Percentiles rank a stretch among this genome's conserved stretches.
phyloP scores from a whole-genome alignment of 2,113 vertebrate species.

The Xenus cinereus region DNA sequence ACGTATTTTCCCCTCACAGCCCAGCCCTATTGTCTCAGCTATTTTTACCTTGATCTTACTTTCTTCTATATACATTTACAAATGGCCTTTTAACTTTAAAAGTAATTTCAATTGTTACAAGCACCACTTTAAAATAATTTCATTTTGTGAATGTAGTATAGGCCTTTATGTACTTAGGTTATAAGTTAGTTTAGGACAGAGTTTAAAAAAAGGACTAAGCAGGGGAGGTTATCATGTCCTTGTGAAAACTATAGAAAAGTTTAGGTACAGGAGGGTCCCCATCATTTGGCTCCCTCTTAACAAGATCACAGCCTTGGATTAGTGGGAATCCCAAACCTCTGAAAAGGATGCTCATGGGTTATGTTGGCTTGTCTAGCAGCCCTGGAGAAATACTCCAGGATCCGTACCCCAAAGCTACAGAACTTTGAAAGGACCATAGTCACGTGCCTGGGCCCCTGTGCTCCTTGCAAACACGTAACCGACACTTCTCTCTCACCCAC shows the following conservation, averaged over 20 bases:
- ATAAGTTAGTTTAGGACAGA: not conserved
- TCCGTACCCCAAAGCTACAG: not conserved
- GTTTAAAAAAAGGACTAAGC: not conserved
- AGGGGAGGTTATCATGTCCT: not conserved
- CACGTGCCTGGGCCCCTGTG: rapidly evolving
- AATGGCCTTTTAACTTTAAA: not conserved
- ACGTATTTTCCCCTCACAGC: not conserved
- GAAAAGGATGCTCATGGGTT: not conserved
- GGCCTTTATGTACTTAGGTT: not conserved
- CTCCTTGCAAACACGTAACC: not conserved
- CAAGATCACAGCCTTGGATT: not conserved
- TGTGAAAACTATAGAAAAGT: not conserved
- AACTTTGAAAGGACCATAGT: not conserved
- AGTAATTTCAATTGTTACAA: not conserved
- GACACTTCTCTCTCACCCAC: not conserved
- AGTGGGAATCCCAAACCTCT: not conserved
- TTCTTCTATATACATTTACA: not conserved
- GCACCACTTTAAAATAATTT: not conserved
- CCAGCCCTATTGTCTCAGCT: not conserved
- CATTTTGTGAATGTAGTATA: not conserved
- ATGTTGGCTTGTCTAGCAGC: not conserved
- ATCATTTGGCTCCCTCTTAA: not conserved
- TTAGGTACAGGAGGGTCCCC: not conserved
- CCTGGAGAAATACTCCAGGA: not conserved
- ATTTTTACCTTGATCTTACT: not conserved